Base-by-base conservation (phyloP, 1,140 invertebrate species). In the Colletes latitarsis region DNA sequence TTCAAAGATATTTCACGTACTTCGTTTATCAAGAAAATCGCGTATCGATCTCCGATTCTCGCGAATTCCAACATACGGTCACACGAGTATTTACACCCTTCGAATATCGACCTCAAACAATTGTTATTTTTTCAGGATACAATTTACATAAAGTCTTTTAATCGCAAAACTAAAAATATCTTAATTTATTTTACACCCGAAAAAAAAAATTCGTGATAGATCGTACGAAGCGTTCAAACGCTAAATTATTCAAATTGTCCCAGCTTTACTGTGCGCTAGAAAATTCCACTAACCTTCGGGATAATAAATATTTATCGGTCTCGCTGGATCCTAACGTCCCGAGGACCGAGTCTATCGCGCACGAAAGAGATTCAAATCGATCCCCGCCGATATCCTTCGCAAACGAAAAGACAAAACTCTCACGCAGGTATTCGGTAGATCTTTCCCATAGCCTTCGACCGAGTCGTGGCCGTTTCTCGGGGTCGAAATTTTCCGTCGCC, bases 21-120 rank as follows among this genome's bases (percentile, higher is more conserved):
- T 30, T 49, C 77, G 70, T 79, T 79, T n/a, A 55, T 76, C 69
- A 30, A 60, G 60, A 43, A 84, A 30, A 83, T 82, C 81, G 19
- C 53, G 41, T 58, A 74, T 83, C 64, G 81, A 84, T 84, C 70
- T 46, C 19, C 8, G 6, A 43, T 30, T 64, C 17, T 21, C n/a
- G 14, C 4, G 39, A 21, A 46, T 41, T 66, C 49, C 0, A 4
- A 0, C 30, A 30, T 30, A 30, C 30, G 30, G 30, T 30, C 30
- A 30, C 30, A 30, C 30, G 30, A 30, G 30, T 2, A 30, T 30
- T 30, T 30, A 30, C 30, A 30, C 30, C 30, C 30, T 30, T 30
- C 30, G 30, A 30, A 30, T 30, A 30, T 30, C 30, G 30, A 30
- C 30, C 30, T 30, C 30, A 30, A 30, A 30, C 30, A 2, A 30